These are phyloP conservation scores for Saguinus midas DNA, from an alignment of 2,113 vertebrate genomes.

Conservation along the genomic window DNA sequence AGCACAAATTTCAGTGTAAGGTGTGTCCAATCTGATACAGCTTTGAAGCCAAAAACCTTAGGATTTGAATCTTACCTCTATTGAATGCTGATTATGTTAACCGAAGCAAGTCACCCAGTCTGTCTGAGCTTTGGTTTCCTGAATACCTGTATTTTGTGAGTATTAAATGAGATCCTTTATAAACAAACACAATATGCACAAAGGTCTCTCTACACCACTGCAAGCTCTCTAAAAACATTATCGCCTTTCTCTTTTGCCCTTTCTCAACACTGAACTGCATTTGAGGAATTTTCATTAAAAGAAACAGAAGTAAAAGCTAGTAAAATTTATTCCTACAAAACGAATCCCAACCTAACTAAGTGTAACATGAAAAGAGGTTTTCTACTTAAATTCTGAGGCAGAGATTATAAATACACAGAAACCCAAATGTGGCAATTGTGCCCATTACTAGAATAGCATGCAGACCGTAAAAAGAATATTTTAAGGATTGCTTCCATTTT, in stretches of 20 bases:
- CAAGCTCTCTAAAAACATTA: conserved; percentile 36
- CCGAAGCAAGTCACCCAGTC: neutral
- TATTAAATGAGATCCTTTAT: conserved; percentile 52
- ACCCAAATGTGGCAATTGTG: neutral
- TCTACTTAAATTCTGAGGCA: conserved; percentile 28
- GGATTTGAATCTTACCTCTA: neutral
- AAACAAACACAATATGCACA: conserved; percentile 17
- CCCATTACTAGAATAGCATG: conserved; percentile 8
- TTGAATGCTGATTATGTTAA: neutral
- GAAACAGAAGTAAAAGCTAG: conserved; percentile 42
- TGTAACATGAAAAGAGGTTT: conserved; percentile 7
- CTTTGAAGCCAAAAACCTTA: conserved; percentile 17
- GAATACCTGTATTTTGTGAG: conserved; percentile 13
- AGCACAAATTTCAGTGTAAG: neutral
- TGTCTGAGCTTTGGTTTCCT: conserved; percentile 28
- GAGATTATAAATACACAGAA: conserved; percentile 42
- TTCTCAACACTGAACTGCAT: conserved; percentile 7
- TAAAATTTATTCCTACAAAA: conserved; percentile 39
- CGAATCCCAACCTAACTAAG: conserved; percentile 25
- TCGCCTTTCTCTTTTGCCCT: conserved; percentile 23
- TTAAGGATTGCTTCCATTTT: conserved; percentile 26
- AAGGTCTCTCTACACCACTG: neutral
- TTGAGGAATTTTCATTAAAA: conserved; percentile 58
- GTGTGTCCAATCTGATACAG: neutral
- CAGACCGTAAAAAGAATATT: neutral